These are phyloP conservation scores for Macrobrachium rosenbergii DNA, from an alignment of 1,140 invertebrate genomes.

Conservation along the genomic window DNA sequence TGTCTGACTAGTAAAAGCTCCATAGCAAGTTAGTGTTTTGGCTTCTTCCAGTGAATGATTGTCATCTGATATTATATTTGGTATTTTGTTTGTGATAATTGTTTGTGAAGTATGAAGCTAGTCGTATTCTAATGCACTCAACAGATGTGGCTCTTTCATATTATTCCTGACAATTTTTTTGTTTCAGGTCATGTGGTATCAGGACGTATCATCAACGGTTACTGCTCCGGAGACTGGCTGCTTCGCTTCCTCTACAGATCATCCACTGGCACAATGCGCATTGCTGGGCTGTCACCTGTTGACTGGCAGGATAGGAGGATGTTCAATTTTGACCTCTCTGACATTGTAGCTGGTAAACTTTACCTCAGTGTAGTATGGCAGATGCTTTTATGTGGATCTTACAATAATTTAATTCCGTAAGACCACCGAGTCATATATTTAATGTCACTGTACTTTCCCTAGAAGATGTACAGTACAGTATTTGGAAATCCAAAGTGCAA, in stretches of 20 bases:
- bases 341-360: conserved; percentile 73
- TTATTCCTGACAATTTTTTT: not conserved
- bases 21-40: too few relatives aligned
- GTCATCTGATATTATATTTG: too few relatives aligned
- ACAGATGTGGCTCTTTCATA: not conserved
- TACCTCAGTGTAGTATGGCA: conserved; percentile 11
- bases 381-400: not conserved
- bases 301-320: conserved; percentile 74
- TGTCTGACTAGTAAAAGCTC: too few relatives aligned
- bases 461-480: too few relatives aligned
- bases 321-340: conserved; percentile 77
- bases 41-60: too few relatives aligned
- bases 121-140: too few relatives aligned
- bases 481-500: too few relatives aligned
- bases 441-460: too few relatives aligned
- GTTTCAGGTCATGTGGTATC: conserved; percentile 73
- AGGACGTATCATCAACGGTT: conserved; percentile 79
- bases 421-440: too few relatives aligned
- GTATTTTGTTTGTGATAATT: too few relatives aligned
- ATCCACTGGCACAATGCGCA: conserved; percentile 74
- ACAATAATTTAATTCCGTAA: not conserved
- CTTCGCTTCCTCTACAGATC: conserved; percentile 79
- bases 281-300: conserved; percentile 77
- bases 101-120: too few relatives aligned
- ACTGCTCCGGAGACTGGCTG: conserved; percentile 79